These are phyloP conservation scores for Pituophis catenifer DNA, from an alignment of 2,113 vertebrate species.

Conservation along the genomic window DNA sequence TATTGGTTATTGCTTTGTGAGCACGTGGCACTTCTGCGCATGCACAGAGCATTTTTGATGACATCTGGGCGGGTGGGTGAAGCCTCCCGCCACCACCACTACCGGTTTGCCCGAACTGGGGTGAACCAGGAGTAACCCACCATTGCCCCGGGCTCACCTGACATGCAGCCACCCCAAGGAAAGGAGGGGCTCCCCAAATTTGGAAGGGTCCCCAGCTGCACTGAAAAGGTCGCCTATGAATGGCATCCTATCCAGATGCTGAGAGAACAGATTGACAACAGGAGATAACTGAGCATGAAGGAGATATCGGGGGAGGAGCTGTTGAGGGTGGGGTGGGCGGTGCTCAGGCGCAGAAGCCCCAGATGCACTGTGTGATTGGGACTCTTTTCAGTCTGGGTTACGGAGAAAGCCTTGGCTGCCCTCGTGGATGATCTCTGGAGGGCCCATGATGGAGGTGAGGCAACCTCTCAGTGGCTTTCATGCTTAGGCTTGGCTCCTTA, in stretches of 20 bases:
- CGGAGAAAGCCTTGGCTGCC: not conserved
- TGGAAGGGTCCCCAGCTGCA: not conserved
- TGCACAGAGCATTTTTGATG: too few relatives aligned
- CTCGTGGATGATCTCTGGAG: not conserved
- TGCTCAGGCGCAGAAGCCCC: not conserved
- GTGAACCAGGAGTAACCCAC: too few relatives aligned
- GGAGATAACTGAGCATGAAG: not conserved
- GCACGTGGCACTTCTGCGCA: too few relatives aligned
- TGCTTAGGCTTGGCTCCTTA: not conserved
- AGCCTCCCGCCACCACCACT: too few relatives aligned
- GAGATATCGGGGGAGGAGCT: not conserved
- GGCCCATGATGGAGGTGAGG: not conserved
- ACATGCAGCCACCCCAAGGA: too few relatives aligned
- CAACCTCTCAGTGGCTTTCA: not conserved
- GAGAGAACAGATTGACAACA: not conserved
- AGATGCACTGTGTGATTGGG: not conserved
- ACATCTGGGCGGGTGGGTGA: too few relatives aligned
- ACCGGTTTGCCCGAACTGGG: too few relatives aligned
- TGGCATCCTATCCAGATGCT: not conserved
- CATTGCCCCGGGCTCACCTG: too few relatives aligned
- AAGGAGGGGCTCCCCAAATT: too few relatives aligned
- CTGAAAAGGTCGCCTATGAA: not conserved
- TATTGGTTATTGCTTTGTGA: too few relatives aligned
- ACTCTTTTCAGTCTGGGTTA: fast-evolving
- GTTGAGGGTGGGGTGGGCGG: too few relatives aligned